Percentiles rank a stretch among this genome's conserved stretches.
phyloP scores from a whole-genome alignment of 1,140 invertebrate species.

The Drosophila pallidifrons region DNA sequence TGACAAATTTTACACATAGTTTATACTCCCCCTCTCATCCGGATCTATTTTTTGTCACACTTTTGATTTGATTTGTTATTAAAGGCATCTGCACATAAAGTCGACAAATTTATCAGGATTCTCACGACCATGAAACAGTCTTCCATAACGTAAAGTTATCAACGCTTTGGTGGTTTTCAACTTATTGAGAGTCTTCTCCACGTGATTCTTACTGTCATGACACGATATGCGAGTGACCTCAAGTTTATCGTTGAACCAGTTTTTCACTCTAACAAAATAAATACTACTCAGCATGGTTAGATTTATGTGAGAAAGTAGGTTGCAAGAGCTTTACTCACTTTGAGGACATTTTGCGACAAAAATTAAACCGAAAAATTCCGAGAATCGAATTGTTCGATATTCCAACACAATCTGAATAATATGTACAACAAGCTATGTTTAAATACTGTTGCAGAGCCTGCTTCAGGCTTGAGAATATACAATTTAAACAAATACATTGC shows the following conservation, averaged over 20 bases:
- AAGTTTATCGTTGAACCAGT: constrained; percentile 11
- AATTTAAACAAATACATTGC: too few species aligned
- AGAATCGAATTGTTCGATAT: constrained; percentile 2
- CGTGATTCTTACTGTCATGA: not conserved
- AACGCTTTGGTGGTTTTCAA: not conserved
- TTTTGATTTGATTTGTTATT: not conserved
- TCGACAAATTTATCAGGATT: constrained; percentile 3
- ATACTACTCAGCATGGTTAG: too few species aligned
- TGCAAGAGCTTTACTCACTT: constrained; percentile 1
- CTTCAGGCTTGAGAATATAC: not conserved
- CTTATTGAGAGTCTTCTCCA: not conserved
- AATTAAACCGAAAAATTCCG: constrained; percentile 1
- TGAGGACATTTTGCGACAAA: constrained; percentile 8
- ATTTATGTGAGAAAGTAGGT: too few species aligned
- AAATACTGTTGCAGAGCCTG: not conserved
- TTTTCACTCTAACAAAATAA: not conserved
- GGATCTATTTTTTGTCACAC: not conserved
- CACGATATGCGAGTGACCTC: constrained; percentile 1
- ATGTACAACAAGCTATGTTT: not conserved
- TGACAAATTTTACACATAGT: constrained; percentile 11
- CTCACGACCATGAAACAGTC: not conserved
- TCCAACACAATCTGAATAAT: not conserved
- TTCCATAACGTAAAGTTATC: not conserved
- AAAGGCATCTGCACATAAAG: constrained; percentile 6
- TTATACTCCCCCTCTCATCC: not conserved